Base-by-base conservation (phyloP, 2,888 invertebrate genomes). In the Pollenia amentaria region DNA sequence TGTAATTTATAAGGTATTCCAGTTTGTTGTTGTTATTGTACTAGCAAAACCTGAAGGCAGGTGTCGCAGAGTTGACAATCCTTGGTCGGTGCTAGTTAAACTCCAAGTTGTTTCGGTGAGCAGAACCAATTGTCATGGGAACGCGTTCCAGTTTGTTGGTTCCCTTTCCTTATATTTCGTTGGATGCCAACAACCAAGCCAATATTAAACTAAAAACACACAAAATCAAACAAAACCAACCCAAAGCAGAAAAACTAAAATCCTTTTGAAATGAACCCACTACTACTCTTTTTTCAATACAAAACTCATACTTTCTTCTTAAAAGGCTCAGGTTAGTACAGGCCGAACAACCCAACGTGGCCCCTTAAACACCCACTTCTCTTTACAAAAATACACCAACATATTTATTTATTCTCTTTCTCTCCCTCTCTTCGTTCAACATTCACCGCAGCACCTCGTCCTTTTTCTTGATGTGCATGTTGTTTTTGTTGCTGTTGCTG, bases 231-330 rank as follows among this genome's bases (percentile, higher is more conserved):
- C 80, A 84, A 81, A 84, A 79, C 53, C 65, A 69, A 86, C 84
- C 60, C 77, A n/a, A n/a, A n/a, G n/a, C n/a, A 84, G 67, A 62
- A 67, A 87, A 87, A 85, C 77, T 84, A 87, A 87, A 87, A 65
- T 80, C 80, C 80, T 81, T 84, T 87, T 84, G 73, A 84, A 84
- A 87, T 69, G 60, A 46, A 51, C 44, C 84, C 65, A 79, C 73
- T 75, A 64, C 78, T 64, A 18, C 29, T 64, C 77, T 77, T 38
- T 53, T 73, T 46, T 82, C 53, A 76, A 55, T 64, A 64, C n/a
- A 69, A 29, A 73, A 67, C 69, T 55, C 77, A 64, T 65, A 67
- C 65, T 60, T 78, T 48, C 51, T 53, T 60, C 18, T 72, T 64
- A 38, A 53, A 69, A 55, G 44, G n/a, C 44, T 46, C 44, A 29